phyloP scores from a whole-genome alignment of 92 coral and sea anemone species.

The Desmophyllum pertusum region DNA sequence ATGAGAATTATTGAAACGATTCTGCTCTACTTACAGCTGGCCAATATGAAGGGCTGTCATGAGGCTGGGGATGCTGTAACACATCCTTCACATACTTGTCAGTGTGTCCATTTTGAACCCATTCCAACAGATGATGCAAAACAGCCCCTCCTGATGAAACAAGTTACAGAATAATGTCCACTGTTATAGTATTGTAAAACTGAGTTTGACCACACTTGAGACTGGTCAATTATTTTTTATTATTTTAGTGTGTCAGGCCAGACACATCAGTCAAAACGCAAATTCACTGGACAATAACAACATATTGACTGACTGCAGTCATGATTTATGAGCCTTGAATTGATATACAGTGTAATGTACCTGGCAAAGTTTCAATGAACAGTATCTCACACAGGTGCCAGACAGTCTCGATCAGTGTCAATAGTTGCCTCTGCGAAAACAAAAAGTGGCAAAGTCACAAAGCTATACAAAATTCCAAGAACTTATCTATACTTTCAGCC shows the following conservation, averaged over 20 bases:
- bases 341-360: no score
- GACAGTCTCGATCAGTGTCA: slow-evolving; percentile 86
- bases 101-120: slow-evolving; percentile 90
- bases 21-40: slow-evolving; percentile 86
- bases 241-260: no score
- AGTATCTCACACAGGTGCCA: slow-evolving; percentile 99
- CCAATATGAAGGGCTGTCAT: slow-evolving; percentile 92
- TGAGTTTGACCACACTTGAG: neutral
- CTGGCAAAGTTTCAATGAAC: slow-evolving; percentile 93
- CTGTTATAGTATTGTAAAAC: neutral
- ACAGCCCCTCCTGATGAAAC: slow-evolving; percentile 83
- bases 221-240: neutral
- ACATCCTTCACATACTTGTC: slow-evolving; percentile 75
- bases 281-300: neutral
- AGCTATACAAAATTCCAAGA: no score
- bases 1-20: neutral
- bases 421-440: slow-evolving; percentile 66
- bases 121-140: slow-evolving; percentile 85
- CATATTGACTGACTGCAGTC: neutral
- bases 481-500: no score
- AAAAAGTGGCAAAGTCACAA: no score
- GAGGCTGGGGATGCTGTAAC: slow-evolving; percentile 75
- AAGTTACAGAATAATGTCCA: neutral
- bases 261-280: no score
- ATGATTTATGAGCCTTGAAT: neutral